These are phyloP conservation scores for Enhydra lutris DNA, from an alignment of 2,113 vertebrate genomes.

Conservation along the genomic window DNA sequence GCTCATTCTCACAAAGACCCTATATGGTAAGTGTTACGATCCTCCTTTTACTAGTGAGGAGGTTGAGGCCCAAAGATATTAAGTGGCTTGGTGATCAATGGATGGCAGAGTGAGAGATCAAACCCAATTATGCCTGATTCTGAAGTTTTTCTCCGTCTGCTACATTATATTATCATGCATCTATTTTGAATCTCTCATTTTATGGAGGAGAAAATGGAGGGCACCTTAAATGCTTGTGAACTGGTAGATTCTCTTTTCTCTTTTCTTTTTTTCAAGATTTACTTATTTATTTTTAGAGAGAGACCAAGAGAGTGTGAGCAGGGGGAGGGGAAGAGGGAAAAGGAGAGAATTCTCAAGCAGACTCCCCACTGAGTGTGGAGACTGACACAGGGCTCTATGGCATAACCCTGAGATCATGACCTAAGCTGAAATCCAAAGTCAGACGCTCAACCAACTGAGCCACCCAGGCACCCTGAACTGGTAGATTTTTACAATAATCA, in stretches of 20 bases:
- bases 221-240: not conserved
- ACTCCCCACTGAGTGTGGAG: not conserved
- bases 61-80: not conserved
- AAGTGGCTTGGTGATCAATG: not conserved
- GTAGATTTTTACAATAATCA: conserved; percentile 7
- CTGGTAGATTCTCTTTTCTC: not conserved
- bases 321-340: not conserved
- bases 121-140: not conserved
- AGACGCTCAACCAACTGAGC: not conserved
- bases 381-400: not conserved
- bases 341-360: not conserved
- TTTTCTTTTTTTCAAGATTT: not conserved
- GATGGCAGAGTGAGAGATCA: not conserved
- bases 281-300: not conserved
- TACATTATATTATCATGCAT: not conserved
- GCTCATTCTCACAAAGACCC: not conserved
- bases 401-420: not conserved
- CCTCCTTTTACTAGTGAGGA: not conserved
- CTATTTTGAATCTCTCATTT: not conserved
- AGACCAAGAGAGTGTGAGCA: not conserved
- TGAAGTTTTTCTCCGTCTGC: not conserved
- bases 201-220: not conserved
- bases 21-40: not conserved
- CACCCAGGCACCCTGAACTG: not conserved
- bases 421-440: not conserved